A percentile compares a stretch with the other conserved stretches of the same genome.
These are phyloP conservation scores for Lagorchestes hirsutus DNA, from an alignment of 2,797 vertebrate species.

Conservation along the genomic window DNA sequence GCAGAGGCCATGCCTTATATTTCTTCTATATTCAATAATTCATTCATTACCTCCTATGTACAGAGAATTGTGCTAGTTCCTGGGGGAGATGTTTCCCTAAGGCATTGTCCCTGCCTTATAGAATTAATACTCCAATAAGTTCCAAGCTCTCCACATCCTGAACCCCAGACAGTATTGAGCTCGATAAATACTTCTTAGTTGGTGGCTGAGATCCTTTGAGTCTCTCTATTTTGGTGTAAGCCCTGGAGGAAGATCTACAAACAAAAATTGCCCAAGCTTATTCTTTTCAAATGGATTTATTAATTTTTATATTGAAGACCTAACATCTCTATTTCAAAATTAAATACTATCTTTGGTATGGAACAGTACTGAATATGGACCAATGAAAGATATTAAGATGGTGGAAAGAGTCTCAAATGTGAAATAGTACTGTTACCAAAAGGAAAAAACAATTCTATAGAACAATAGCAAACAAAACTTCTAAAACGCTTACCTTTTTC, in stretches of 20 bases:
- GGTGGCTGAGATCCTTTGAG: neutral
- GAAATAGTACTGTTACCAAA: neutral
- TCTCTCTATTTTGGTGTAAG: neutral
- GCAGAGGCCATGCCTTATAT: neutral
- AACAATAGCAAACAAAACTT: neutral
- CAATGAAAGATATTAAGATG: neutral
- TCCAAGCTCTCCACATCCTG: neutral
- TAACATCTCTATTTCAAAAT: neutral
- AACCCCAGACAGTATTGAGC: neutral
- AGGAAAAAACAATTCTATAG: neutral
- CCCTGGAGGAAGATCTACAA: neutral
- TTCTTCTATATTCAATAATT: conserved; percentile 6
- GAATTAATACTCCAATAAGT: neutral
- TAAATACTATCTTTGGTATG: neutral
- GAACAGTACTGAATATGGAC: neutral
- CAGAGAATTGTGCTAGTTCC: neutral
- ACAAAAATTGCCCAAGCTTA: neutral
- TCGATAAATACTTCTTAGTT: neutral
- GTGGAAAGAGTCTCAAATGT: neutral
- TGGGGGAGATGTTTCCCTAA: neutral
- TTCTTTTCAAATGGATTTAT: neutral
- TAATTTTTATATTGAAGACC: neutral
- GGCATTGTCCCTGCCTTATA: neutral
- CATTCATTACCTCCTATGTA: neutral
- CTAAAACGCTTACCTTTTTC: neutral